These are phyloP conservation scores for Aleiodes testaceus DNA, from an alignment of 2,888 invertebrate genomes.

Conservation along the genomic window DNA sequence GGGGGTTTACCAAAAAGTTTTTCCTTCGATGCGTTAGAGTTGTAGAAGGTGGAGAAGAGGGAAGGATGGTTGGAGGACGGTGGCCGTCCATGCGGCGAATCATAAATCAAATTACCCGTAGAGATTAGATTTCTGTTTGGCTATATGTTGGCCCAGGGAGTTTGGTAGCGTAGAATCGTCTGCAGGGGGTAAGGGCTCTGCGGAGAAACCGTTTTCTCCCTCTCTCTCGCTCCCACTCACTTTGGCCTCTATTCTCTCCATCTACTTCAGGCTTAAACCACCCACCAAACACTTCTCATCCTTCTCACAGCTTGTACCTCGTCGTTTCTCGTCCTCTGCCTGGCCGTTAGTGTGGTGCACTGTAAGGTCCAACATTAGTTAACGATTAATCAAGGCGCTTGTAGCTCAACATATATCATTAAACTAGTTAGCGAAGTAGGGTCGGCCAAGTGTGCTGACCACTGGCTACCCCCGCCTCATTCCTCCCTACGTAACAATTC, in stretches of 20 bases:
- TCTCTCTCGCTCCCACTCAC: slow-evolving; percentile 45
- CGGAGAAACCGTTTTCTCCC: slow-evolving; percentile 50
- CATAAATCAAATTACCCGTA: slow-evolving; percentile 70
- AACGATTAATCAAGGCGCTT: slow-evolving; percentile 74
- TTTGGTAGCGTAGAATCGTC: slow-evolving; percentile 49
- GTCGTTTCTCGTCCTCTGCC: slow-evolving; percentile 47
- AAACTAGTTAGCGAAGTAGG: slow-evolving; percentile 74
- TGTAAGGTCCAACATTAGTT: slow-evolving; percentile 73
- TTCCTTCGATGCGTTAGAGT: slow-evolving; percentile 45
- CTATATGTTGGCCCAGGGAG: slow-evolving; percentile 51
- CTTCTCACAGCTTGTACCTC: slow-evolving; percentile 48
- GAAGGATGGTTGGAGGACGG: slow-evolving; percentile 29
- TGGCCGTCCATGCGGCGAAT: slow-evolving; percentile 55
- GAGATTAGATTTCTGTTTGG: slow-evolving; percentile 71
- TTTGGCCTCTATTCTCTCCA: slow-evolving; percentile 46
- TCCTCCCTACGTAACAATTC: slow-evolving; percentile 56
- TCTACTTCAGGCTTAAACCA: slow-evolving; percentile 48
- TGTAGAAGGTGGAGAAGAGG: slow-evolving; percentile 39
- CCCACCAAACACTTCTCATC: slow-evolving; percentile 48
- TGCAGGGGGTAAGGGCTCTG: slow-evolving; percentile 43
- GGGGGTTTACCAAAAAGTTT: slow-evolving; percentile 49
- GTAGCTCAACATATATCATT: slow-evolving; percentile 74
- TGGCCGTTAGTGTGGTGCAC: slow-evolving; percentile 58
- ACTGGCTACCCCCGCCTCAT: slow-evolving; percentile 63
- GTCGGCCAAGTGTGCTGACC: slow-evolving; percentile 73